Conservation (phyloP, 2,888 invertebrate species). For the Acrocyrtus sp. region DNA sequence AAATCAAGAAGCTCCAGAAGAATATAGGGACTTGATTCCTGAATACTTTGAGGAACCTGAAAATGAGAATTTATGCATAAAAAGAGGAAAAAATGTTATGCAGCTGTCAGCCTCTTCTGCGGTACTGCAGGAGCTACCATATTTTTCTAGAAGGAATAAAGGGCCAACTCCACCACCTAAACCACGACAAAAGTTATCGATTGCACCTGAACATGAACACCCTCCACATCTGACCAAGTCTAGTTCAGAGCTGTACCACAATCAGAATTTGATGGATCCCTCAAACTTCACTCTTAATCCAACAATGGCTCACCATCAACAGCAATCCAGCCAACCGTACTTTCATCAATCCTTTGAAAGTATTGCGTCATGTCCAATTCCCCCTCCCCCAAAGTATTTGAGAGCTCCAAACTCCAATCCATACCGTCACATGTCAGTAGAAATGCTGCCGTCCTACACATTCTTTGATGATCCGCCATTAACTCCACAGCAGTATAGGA, state of each 20-base stretch:
- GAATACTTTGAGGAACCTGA: not conserved
- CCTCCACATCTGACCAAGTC: not conserved
- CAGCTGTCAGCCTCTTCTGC: not conserved
- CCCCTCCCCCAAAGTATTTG: slow-evolving; percentile 11
- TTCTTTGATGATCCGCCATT: no score
- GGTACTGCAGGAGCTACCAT: not conserved
- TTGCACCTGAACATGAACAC: no score
- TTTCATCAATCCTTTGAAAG: slow-evolving; percentile 34
- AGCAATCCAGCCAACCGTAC: not conserved
- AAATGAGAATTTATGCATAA: not conserved
- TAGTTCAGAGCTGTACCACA: slow-evolving; percentile 13
- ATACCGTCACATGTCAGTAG: not conserved
- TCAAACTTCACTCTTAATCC: no score
- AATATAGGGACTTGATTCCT: not conserved
- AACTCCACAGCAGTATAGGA: not conserved
- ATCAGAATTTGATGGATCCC: slow-evolving; percentile 16
- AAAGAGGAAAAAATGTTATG: no score
- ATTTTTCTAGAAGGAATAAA: slow-evolving; percentile 5
- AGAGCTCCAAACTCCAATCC: slow-evolving; percentile 10
- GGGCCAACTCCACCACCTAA: slow-evolving; percentile 41
- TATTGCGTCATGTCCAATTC: slow-evolving; percentile 12
- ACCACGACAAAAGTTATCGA: slow-evolving; percentile 18
- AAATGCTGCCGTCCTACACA: not conserved
- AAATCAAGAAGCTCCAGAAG: not conserved
- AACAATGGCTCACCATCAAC: no score